A percentile compares a stretch with the other conserved stretches of the same genome.
These are phyloP conservation scores for Ditylenchus dipsaci DNA, from an alignment of 1,140 invertebrate species.

Conservation along the genomic window DNA sequence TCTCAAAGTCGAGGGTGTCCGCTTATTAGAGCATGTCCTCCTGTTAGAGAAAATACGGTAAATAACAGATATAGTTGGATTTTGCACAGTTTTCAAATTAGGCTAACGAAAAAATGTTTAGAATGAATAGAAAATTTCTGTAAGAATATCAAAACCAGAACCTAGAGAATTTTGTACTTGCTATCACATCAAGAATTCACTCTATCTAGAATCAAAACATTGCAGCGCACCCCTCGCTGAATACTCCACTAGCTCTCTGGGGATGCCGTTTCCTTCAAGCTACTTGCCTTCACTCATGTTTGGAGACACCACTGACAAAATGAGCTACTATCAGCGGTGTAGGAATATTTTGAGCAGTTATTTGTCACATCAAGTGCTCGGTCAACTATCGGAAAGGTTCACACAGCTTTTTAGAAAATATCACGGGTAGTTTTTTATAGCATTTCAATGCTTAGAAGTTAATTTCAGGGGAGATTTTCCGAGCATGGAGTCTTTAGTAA, in stretches of 20 bases:
- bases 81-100: not conserved
- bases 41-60: too few relatives aligned
- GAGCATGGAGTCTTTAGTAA: constrained; percentile 13
- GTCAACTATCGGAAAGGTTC: not conserved
- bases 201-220: too few relatives aligned
- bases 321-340: constrained; percentile 22
- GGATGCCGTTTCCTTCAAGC: constrained; percentile 28
- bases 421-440: constrained; percentile 21
- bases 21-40: too few relatives aligned
- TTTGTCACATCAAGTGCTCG: not conserved
- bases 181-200: too few relatives aligned
- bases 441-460: too few relatives aligned
- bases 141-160: too few relatives aligned
- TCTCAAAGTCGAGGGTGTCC: too few relatives aligned
- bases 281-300: constrained; percentile 31
- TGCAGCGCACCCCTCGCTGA: constrained; percentile 27
- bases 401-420: constrained; percentile 30
- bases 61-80: too few relatives aligned
- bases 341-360: constrained; percentile 12
- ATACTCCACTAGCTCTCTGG: constrained; percentile 18
- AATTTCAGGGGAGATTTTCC: constrained; percentile 36
- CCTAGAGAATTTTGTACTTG: not conserved
- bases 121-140: not conserved
- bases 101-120: not conserved
- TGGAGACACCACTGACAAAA: constrained; percentile 21